Evolutionary conservation across 2,888 invertebrate genomes (phyloP).

Genomic region (Drosophila colorata): DNA sequence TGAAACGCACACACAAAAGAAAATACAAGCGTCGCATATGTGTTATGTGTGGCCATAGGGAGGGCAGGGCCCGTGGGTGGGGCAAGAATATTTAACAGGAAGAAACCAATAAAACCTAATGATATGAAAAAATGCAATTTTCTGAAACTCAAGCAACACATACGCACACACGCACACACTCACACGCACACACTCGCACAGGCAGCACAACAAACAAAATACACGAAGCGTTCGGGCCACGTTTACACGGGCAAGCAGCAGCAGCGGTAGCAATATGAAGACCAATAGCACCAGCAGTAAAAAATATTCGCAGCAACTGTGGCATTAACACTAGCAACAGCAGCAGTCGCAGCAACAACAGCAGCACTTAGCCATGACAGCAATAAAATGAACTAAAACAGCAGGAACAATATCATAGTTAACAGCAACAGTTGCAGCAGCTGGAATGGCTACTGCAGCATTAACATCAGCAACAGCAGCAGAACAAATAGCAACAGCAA

Average conservation of each 20-base stretch:
- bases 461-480: not conserved
- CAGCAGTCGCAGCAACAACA: not conserved
- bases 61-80: slow-evolving; percentile 1
- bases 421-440: not conserved
- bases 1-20: slow-evolving; percentile 19
- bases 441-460: no score
- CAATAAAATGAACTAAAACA: not conserved
- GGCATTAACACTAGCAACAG: not conserved
- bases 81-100: slow-evolving; percentile 81
- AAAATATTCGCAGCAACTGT: no score
- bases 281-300: not conserved
- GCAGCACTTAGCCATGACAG: no score
- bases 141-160: slow-evolving; percentile 70
- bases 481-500: not conserved
- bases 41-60: slow-evolving; percentile 33
- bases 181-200: slow-evolving; percentile 11
- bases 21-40: slow-evolving; percentile 49
- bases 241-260: slow-evolving; percentile 50
- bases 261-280: not conserved
- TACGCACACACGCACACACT: slow-evolving; percentile 37
- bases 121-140: slow-evolving; percentile 84
- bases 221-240: slow-evolving; percentile 21
- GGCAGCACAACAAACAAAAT: slow-evolving; percentile 13
- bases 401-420: not conserved
- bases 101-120: slow-evolving; percentile 85